A percentile compares a stretch with the other conserved stretches of the same genome.
Conservation (phyloP, 2,797 vertebrate species). For the Coluber constrictor region DNA sequence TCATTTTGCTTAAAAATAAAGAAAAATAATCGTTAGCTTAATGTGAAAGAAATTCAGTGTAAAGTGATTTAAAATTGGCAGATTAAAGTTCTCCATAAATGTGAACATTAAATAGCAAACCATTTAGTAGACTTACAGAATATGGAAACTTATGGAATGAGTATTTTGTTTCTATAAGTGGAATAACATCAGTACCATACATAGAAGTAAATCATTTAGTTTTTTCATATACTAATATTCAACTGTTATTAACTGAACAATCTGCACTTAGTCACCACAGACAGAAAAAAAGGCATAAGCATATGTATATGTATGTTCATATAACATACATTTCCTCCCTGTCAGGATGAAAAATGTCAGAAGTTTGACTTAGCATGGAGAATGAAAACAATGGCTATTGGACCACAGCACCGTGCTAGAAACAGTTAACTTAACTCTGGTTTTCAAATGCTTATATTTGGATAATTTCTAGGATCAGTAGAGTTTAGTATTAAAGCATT, state of each 20-base stretch:
- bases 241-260: background rate
- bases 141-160: background rate
- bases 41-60: slow-evolving; percentile 5
- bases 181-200: background rate
- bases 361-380: background rate
- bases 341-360: background rate
- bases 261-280: background rate
- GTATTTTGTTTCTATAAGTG: background rate
- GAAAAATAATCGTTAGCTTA: slow-evolving; percentile 27
- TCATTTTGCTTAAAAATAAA: slow-evolving; percentile 87
- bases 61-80: background rate
- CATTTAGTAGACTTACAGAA: background rate
- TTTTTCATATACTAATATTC: background rate
- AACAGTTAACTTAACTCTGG: background rate
- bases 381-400: background rate
- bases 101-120: slow-evolving; percentile 5
- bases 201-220: background rate
- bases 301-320: background rate
- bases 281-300: background rate
- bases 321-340: background rate
- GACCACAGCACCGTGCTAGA: background rate
- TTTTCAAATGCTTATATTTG: background rate
- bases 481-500: background rate
- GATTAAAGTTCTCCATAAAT: background rate
- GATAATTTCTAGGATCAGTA: background rate